Evolutionary conservation across 2,113 vertebrate species (phyloP).

Genomic region (Prunella fulvescens): DNA sequence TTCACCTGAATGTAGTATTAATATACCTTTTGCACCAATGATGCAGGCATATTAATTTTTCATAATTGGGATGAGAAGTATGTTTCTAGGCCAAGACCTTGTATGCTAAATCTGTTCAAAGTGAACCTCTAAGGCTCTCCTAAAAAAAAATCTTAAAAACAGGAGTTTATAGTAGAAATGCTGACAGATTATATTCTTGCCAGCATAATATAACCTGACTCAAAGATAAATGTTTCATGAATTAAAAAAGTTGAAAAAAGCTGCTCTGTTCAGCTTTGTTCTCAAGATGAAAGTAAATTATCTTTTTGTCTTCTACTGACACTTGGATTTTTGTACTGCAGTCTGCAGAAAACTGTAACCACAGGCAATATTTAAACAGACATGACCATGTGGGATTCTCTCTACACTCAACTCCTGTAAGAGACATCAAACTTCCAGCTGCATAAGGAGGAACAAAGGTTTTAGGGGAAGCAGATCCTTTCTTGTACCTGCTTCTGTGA

Average conservation of each 20-base stretch:
- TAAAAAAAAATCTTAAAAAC: constrained; percentile 35
- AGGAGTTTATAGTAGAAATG: constrained; percentile 61
- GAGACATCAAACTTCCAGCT: constrained; percentile 41
- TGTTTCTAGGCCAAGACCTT: constrained; percentile 55
- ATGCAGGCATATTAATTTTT: background rate
- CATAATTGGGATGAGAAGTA: constrained; percentile 59
- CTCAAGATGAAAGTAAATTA: constrained; percentile 76
- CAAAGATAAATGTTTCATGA: constrained; percentile 79
- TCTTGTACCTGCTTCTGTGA: background rate
- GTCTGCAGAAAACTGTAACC: constrained; percentile 56
- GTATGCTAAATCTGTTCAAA: constrained; percentile 67
- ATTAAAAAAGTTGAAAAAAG: constrained; percentile 71
- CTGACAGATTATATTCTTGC: constrained; percentile 67
- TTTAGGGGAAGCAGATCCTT: background rate
- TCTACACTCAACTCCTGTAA: constrained; percentile 33
- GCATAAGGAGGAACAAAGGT: background rate
- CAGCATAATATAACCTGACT: constrained; percentile 70
- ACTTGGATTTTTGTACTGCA: constrained; percentile 66
- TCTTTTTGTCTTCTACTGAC: constrained; percentile 65
- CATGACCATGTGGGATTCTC: background rate
- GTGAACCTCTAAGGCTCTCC: constrained; percentile 59
- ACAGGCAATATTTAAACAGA: constrained; percentile 61
- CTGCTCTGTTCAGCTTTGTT: constrained; percentile 70
- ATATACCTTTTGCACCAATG: background rate
- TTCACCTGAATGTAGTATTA: background rate